Conservation (phyloP, 1,140 invertebrate genomes). For the Drosophila mojavensis region DNA sequence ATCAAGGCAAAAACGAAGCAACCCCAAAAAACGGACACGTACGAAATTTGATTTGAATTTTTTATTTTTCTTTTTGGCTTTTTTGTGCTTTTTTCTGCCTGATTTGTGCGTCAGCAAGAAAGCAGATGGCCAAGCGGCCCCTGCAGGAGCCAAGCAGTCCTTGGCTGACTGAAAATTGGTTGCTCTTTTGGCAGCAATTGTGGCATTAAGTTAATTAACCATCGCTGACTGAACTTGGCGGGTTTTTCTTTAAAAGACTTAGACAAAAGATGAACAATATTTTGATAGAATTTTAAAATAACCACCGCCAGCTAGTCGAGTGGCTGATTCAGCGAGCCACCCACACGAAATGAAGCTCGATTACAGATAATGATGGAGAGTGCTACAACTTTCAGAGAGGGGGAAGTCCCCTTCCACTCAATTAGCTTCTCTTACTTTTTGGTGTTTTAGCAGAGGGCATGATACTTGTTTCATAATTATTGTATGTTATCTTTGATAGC, state of each 20-base stretch:
- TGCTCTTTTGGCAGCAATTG: conserved; percentile 10
- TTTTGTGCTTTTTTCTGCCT: neutral
- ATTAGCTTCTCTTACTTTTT: neutral
- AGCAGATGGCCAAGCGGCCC: conserved; percentile 27
- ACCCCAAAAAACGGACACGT: conserved; percentile 45
- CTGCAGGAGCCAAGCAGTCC: neutral
- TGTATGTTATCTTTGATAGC: too few species aligned
- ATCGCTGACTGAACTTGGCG: conserved; percentile 38
- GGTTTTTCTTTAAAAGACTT: conserved; percentile 23
- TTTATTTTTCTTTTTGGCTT: neutral
- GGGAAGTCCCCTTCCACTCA: neutral
- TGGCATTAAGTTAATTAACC: conserved; percentile 43
- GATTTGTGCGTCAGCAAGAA: conserved; percentile 60
- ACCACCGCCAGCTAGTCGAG: neutral
- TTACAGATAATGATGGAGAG: conserved; percentile 18
- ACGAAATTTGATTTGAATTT: conserved; percentile 62
- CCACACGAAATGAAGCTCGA: conserved; percentile 7
- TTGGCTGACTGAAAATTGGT: neutral
- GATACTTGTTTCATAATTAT: neutral
- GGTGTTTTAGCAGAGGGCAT: neutral
- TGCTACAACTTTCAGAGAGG: too few species aligned
- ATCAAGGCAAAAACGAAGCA: conserved; percentile 26
- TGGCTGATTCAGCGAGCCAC: neutral
- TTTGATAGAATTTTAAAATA: conserved; percentile 62
- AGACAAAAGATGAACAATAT: conserved; percentile 30